Percentiles rank a stretch among this genome's conserved stretches.
These are phyloP conservation scores for Pterostichus niger DNA, from an alignment of 2,888 invertebrate species.

Conservation along the genomic window DNA sequence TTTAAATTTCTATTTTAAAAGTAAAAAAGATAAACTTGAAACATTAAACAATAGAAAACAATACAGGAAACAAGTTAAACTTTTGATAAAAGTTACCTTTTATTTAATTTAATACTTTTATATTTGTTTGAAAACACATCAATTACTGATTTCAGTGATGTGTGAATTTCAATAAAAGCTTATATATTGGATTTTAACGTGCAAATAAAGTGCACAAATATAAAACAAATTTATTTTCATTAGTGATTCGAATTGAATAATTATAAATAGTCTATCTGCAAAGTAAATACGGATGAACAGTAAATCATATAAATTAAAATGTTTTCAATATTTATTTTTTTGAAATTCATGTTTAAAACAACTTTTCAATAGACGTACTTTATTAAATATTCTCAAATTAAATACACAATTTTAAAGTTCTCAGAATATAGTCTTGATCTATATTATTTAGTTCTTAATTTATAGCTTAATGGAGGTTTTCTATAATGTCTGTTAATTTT, in stretches of 20 bases:
- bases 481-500: no score
- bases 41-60: background rate
- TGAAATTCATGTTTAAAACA: no score
- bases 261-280: background rate
- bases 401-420: no score
- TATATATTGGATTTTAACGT: conserved; percentile 34
- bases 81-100: background rate
- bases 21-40: no score
- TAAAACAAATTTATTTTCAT: conserved; percentile 1
- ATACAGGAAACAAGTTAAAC: background rate
- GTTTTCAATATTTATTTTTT: no score
- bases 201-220: background rate
- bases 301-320: no score
- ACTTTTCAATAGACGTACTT: no score
- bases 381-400: no score
- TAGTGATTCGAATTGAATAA: conserved; percentile 3
- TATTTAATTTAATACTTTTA: conserved; percentile 26
- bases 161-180: conserved; percentile 27
- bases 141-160: conserved; percentile 42
- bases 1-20: background rate
- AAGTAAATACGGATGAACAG: no score
- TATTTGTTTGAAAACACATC: conserved; percentile 15
- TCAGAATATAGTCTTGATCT: no score
- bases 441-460: no score
- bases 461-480: no score